phyloP scores from a whole-genome alignment of 2,113 vertebrate genomes.

The Dolichallabes microphthalmus region DNA sequence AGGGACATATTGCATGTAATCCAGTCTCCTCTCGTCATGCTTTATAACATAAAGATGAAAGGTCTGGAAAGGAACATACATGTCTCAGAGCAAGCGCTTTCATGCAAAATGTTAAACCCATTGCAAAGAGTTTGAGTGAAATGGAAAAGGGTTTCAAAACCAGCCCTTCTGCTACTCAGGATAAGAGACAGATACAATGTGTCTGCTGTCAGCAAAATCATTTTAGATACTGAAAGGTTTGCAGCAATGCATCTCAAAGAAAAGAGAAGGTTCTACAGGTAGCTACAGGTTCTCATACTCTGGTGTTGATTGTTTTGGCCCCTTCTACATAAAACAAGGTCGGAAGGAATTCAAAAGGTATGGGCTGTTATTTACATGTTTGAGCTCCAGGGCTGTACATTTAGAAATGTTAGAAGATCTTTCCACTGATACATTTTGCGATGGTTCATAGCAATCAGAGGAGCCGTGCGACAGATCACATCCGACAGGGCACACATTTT shows the following conservation, averaged over 20 bases:
- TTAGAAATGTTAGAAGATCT: too few species aligned
- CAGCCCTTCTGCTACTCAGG: not conserved
- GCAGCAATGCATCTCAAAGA: not conserved
- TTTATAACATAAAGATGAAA: not conserved
- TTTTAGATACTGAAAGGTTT: not conserved
- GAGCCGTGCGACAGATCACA: too few species aligned
- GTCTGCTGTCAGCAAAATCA: not conserved
- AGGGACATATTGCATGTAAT: not conserved
- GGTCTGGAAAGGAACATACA: not conserved
- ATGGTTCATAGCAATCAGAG: too few species aligned
- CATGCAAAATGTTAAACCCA: not conserved
- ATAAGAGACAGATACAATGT: not conserved
- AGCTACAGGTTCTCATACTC: slow-evolving; percentile 28
- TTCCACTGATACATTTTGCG: too few species aligned
- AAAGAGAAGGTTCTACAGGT: not conserved
- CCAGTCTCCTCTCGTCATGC: not conserved
- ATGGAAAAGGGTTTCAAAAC: not conserved
- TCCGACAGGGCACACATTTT: not conserved
- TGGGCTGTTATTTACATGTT: slow-evolving; percentile 33
- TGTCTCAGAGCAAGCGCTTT: not conserved
- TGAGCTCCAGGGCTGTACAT: slow-evolving; percentile 18
- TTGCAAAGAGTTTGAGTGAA: not conserved
- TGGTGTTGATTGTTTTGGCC: slow-evolving; percentile 35
- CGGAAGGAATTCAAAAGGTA: slow-evolving; percentile 23
- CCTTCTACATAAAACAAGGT: not conserved